phyloP scores from a whole-genome alignment of 2,113 vertebrate species.

The Varanus salvator region DNA sequence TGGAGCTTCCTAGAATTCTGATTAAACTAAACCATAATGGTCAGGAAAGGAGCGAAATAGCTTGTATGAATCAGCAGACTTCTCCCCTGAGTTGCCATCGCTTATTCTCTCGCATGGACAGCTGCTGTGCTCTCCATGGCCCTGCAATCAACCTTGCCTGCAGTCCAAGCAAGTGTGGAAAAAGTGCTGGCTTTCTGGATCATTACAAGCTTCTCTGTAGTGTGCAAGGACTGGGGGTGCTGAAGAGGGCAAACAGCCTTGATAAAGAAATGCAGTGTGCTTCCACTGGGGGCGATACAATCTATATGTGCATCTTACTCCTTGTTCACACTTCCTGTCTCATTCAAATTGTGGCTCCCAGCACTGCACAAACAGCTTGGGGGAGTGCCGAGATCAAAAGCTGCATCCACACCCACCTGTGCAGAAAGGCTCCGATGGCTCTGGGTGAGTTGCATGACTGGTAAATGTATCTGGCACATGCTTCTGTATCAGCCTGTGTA shows the following conservation, averaged over 20 bases:
- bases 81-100: not conserved
- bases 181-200: not conserved
- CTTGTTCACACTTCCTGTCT: not conserved
- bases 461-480: constrained; percentile 9
- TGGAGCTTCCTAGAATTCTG: not conserved
- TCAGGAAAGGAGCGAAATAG: not conserved
- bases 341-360: not conserved
- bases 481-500: not conserved
- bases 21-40: not conserved
- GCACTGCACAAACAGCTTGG: not conserved
- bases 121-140: not conserved
- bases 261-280: not conserved
- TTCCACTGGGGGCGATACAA: not conserved
- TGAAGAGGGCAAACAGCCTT: not conserved
- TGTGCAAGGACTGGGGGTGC: not conserved
- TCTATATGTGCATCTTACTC: not conserved
- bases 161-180: not conserved
- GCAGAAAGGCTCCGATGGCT: not conserved
- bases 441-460: not conserved
- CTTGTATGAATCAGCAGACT: not conserved
- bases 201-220: not conserved
- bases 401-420: not conserved
- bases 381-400: not conserved
- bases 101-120: not conserved
- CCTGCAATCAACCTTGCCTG: not conserved